Percentiles rank a stretch among this genome's conserved stretches.
These are phyloP conservation scores for Dyspetes luteomarginatus DNA, from an alignment of 2,888 invertebrate species.

Conservation along the genomic window DNA sequence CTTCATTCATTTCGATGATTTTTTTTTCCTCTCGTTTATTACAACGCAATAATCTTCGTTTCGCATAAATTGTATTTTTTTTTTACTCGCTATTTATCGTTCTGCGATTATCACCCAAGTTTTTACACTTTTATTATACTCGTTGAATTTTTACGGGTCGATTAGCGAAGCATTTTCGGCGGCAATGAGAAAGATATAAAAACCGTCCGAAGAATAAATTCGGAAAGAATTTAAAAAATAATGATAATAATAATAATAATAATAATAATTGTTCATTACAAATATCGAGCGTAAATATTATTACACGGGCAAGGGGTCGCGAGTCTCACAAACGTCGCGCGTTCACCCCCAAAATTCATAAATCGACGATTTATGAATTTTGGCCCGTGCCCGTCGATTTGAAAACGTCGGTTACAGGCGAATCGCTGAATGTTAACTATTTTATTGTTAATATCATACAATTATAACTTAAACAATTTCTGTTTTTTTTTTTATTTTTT, in stretches of 20 bases:
- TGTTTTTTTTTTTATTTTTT: slow-evolving; percentile 56
- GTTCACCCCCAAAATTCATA: too few relatives aligned
- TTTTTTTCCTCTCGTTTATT: slow-evolving; percentile 44
- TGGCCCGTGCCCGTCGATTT: slow-evolving; percentile 24
- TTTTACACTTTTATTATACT: slow-evolving; percentile 14
- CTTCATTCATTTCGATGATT: background rate
- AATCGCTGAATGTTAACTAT: slow-evolving; percentile 70
- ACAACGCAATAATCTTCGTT: slow-evolving; percentile 10
- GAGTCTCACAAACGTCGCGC: too few relatives aligned
- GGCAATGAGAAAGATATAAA: slow-evolving; percentile 31
- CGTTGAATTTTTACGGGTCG: slow-evolving; percentile 59
- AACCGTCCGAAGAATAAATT: slow-evolving; percentile 38
- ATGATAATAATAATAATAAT: background rate
- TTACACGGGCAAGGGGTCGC: too few relatives aligned
- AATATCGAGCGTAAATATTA: background rate
- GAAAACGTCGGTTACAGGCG: slow-evolving; percentile 55
- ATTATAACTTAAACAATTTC: slow-evolving; percentile 75
- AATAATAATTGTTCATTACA: background rate
- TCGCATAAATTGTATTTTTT: background rate
- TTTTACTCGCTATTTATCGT: slow-evolving; percentile 1
- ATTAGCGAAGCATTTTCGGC: slow-evolving; percentile 9
- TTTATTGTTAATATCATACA: slow-evolving; percentile 76
- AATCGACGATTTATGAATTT: too few relatives aligned
- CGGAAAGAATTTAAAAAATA: slow-evolving; percentile 34
- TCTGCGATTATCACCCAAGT: background rate